Evolutionary conservation across 2,888 invertebrate species (phyloP), one percentile per base, ranked within the genome.

Genomic region (Spodoptera picta): DNA sequence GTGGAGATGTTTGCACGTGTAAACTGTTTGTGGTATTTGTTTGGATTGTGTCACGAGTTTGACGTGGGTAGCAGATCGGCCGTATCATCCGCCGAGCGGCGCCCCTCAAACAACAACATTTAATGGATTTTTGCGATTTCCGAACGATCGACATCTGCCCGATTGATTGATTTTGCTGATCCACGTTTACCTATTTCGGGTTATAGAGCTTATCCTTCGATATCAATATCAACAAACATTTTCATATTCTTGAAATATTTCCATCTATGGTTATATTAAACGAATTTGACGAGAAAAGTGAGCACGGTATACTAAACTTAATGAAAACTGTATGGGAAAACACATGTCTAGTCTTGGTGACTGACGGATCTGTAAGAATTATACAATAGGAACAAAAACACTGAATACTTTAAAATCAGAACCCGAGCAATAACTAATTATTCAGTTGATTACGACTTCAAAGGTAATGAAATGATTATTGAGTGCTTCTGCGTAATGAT

Each of bases 11-110:
- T 87, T 87, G 84, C 71, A 61, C 79, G 78, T 81, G 83, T 86
- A 86, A 87, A 85, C 87, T 84, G 87, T 87, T 86, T 84, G 84
- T 80, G 77, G 75, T 80, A 77, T 81, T 77, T 83, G 84, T 84
- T 84, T 83, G 85, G 75, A 60, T 77, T 79, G 65, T 74, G 81
- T 75, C 83, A 71, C 63, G 61, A 64, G 68, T 60, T 64, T 77
- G 77, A 79, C 61, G 65, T 67, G 78, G 75, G 77, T 77, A 68
- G 48, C 61, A 59, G 64, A 59, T 76, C 65, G 64, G 46, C 50
- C 64, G 65, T 63, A 71, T 62, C 72, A 76, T 65, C 69, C 73
- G 75, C n/a, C 48, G 46, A 27, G 1, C 9, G 24, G 77, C 74
- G 65, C 55, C 73, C 71, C 58, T 69, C 76, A 80, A 83, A 83